Evolutionary conservation across 2,888 invertebrate species (phyloP).

Genomic region (Pycnomerus fuliginosus): DNA sequence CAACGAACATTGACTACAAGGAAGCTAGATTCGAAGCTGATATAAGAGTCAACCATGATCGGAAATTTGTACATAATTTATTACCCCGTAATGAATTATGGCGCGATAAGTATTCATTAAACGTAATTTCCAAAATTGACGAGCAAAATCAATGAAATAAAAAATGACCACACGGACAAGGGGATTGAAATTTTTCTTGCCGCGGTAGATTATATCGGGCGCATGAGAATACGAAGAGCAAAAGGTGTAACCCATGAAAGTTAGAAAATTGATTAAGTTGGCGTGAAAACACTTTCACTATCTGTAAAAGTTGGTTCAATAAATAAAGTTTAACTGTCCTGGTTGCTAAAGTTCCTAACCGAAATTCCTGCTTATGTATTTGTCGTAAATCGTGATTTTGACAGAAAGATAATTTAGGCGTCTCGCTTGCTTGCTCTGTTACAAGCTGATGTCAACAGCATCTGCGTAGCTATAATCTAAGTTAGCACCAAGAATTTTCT

Average conservation of each 20-base stretch:
- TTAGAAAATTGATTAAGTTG: slow-evolving; percentile 8
- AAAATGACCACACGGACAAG: too few species aligned
- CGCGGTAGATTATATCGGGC: too few species aligned
- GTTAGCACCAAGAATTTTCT: too few species aligned
- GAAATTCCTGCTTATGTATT: slow-evolving; percentile 9
- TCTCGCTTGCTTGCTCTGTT: slow-evolving; percentile 11
- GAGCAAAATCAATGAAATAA: too few species aligned
- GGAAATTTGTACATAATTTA: slow-evolving; percentile 7
- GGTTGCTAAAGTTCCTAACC: slow-evolving; percentile 2
- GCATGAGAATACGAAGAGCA: too few species aligned
- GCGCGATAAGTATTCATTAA: slow-evolving; percentile 4
- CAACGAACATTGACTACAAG: slow-evolving; percentile 1
- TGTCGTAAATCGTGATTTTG: slow-evolving; percentile 19
- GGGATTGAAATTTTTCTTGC: too few species aligned
- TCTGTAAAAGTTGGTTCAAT: slow-evolving; percentile 4
- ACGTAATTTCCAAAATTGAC: too few species aligned
- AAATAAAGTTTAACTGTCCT: neutral
- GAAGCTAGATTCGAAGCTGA: slow-evolving; percentile 7
- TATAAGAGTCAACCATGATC: slow-evolving; percentile 2
- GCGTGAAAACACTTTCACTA: slow-evolving; percentile 5
- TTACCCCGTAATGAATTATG: slow-evolving; percentile 1
- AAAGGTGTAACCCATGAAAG: slow-evolving; percentile 1
- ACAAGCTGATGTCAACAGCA: slow-evolving; percentile 15
- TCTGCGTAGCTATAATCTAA: slow-evolving; percentile 6
- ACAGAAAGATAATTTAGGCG: slow-evolving; percentile 18